A percentile compares a stretch with the other conserved stretches of the same genome.
phyloP scores from a whole-genome alignment of 2,797 vertebrate genomes.

The Anabacerthia variegaticeps region DNA sequence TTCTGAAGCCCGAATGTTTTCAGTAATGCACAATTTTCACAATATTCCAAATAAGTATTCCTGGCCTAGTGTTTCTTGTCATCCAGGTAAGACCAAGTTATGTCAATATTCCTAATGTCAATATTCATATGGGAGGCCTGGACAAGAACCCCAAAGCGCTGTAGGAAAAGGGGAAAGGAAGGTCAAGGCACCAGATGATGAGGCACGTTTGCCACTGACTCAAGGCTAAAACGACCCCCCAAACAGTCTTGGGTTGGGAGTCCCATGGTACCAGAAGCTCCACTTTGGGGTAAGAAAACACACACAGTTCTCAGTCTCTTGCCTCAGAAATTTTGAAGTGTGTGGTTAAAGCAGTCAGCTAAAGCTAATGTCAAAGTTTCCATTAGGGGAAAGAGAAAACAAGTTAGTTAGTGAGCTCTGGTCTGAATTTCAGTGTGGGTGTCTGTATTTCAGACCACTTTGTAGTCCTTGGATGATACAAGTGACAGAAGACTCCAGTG shows the following conservation, averaged over 20 bases:
- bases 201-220: neutral
- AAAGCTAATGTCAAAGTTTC: constrained; percentile 46
- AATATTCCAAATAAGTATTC: neutral
- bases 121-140: neutral
- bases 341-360: constrained; percentile 11
- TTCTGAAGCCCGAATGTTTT: neutral
- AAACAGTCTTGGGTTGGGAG: neutral
- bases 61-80: neutral
- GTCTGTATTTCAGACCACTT: neutral
- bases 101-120: too few species aligned
- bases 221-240: neutral
- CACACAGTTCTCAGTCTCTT: neutral
- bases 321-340: neutral
- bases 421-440: neutral
- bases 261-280: neutral
- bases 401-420: neutral
- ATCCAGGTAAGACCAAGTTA: neutral
- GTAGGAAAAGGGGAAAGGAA: neutral
- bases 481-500: neutral
- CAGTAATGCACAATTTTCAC: neutral
- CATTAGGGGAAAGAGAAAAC: neutral
- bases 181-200: neutral
- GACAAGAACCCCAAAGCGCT: neutral
- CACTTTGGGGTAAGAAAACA: neutral
- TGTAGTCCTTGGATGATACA: neutral